Evolutionary conservation across 2,797 vertebrate genomes (phyloP), one percentile per base, ranked within the genome.

Genomic region (Notamacropus eugenii): DNA sequence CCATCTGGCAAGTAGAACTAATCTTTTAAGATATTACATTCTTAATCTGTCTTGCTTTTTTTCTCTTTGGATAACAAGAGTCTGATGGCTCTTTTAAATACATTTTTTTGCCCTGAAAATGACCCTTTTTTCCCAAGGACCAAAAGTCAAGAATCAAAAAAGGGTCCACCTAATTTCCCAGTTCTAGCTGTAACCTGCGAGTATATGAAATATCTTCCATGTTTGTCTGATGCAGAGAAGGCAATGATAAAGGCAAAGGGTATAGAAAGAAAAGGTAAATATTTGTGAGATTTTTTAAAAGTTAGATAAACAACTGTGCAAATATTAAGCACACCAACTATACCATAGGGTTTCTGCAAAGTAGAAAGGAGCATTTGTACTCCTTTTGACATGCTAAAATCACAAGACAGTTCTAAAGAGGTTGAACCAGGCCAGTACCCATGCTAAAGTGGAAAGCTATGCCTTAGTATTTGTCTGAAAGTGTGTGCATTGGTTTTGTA

Each of bases 201-300:
- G 54, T 31, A 67, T 16, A 12, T 90, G 8, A 94, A 87, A 54
- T 54, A 16, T 6, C 74, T 55, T 87, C 92, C 94, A 52, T 24
- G 0, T 82, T 54, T 90, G 93, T 24, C 57, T 93, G 92, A n/a
- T 91, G 95, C 34, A 58, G 19, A 94, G 93, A 95, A 6, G 90
- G 82, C 87, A 40, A 34, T 0, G 0, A 40, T 94, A 50, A 34
- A 90, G 34, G 58, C 87, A 92, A 5, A 62, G 58, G 3, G 5
- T 92, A 95, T 94, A 4, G 55, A 62, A 95, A 87, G 40, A 54
- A 46, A 90, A 95, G 93, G 52, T 92, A 94, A 96, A 92, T 46
- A 46, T 50, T 94, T 91, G 3, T 93, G 91, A 90, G 91, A 92
- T 2, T 55, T 40, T n/a, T 40, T 55, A 14, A 31, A 90, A 6